Percentiles rank a stretch among this genome's conserved stretches.
Evolutionary conservation across 2,888 invertebrate species (phyloP).

Genomic region (Aphodius sticticus): DNA sequence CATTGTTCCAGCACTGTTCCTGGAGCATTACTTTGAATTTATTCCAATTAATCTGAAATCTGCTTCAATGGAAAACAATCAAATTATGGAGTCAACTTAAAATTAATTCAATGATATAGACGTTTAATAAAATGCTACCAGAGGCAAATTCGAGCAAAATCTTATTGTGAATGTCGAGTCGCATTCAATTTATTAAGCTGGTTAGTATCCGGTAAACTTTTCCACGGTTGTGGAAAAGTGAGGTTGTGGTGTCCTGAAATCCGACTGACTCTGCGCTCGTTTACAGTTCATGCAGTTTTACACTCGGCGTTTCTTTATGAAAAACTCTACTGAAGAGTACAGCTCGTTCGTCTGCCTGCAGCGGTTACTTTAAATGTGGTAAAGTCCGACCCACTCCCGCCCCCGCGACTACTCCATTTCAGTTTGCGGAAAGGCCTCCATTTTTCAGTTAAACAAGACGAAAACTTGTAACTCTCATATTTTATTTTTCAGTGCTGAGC

Average conservation of each 20-base stretch:
- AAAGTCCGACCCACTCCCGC: background rate
- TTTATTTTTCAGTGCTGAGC: background rate
- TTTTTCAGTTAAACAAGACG: background rate
- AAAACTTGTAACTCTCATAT: slow-evolving; percentile 4
- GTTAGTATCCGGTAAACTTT: background rate
- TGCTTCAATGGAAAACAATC: too few species aligned
- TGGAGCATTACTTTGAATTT: too few species aligned
- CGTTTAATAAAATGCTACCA: background rate
- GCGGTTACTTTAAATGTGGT: slow-evolving; percentile 4
- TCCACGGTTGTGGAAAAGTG: background rate
- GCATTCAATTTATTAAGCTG: background rate
- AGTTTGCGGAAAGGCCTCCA: background rate
- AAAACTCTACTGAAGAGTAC: background rate
- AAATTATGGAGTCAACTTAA: too few species aligned
- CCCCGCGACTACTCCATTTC: background rate
- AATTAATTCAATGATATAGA: background rate
- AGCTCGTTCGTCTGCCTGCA: slow-evolving; percentile 4
- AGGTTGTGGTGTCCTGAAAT: background rate
- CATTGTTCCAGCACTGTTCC: too few species aligned
- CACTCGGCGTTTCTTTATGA: background rate
- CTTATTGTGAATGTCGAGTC: background rate
- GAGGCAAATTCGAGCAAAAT: background rate
- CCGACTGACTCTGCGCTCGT: background rate
- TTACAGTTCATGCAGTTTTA: background rate
- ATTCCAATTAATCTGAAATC: too few species aligned